Conservation (phyloP, 2,797 vertebrate species). For the Epinephelus coioides region DNA sequence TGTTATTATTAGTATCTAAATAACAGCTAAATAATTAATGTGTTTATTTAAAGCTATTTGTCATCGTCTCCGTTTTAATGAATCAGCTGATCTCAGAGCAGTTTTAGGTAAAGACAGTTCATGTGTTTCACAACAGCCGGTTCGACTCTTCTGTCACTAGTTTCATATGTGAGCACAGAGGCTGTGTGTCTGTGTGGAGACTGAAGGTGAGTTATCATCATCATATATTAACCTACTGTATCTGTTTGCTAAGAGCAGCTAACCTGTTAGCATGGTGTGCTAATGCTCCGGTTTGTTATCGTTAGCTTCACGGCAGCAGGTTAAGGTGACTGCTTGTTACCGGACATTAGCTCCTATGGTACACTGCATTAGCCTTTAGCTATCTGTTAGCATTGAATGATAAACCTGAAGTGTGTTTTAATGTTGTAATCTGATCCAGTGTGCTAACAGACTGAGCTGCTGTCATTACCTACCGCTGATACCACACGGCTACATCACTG, state of each 20-base stretch:
- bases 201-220: neutral
- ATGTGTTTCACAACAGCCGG: constrained; percentile 21
- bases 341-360: neutral
- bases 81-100: neutral
- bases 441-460: neutral
- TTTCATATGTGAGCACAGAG: neutral
- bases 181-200: neutral
- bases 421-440: neutral
- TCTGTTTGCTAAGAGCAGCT: too few relatives aligned
- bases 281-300: neutral
- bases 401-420: too few relatives aligned
- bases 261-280: neutral
- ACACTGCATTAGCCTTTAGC: too few relatives aligned
- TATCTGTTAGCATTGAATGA: neutral
- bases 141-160: neutral
- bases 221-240: too few relatives aligned
- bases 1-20: neutral
- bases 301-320: neutral
- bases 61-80: neutral
- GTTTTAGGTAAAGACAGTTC: neutral
- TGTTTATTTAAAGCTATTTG: too few relatives aligned
- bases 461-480: neutral
- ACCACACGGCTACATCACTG: too few relatives aligned
- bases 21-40: fast-evolving
- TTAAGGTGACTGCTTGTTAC: neutral